Base-by-base conservation (phyloP, 1,140 invertebrate species). In the Cydia fagiglandana region DNA sequence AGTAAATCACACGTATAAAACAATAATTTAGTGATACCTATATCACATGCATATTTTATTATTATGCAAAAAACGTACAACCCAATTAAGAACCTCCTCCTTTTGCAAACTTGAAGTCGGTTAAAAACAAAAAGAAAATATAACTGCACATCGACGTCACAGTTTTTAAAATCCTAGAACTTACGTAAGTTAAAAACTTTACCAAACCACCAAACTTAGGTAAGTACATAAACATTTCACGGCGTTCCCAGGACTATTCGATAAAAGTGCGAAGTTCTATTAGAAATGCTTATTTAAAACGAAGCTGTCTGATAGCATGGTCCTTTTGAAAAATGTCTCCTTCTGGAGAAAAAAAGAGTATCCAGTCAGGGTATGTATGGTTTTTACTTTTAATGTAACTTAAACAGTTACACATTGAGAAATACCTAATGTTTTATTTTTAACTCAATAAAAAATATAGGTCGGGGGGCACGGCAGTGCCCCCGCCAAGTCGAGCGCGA, bases 311-410 rank as follows among this genome's bases (percentile, higher is more conserved):
- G 5, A 9, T 0, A 61, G 20, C 20, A 61, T 61, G 56, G 56
- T 24, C 7, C 15, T 7, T 7, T 17, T 56, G 6, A 24, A 61
- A 61, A 24, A 24, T 24, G 4, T 61, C 9, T 9, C 17, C 7
- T 61, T 20, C 20, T 61, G 56, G 56, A 61, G 56, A 61, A 61
- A 61, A 61, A 61, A 61, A 61, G 56, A 61, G 20, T 12, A 61
- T 61, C 20, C 20, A 61, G 20, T 61, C 56, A 61, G 9, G 56
- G 56, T 61, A 61, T 24, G 56, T 61, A 24, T 24, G 0, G 12
- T 10, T 12, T 47, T 47, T 41, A 41, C 34, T 41, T 10, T 41
- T 41, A 41, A 41, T 41, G 4, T 41, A 41, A 41, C 38, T 9
- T 41, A 38, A 38, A 7, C 7, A 10, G 38, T 7, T 34, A 34